Base-by-base conservation (phyloP, 2,113 vertebrate genomes). In the Megalops atlanticus region DNA sequence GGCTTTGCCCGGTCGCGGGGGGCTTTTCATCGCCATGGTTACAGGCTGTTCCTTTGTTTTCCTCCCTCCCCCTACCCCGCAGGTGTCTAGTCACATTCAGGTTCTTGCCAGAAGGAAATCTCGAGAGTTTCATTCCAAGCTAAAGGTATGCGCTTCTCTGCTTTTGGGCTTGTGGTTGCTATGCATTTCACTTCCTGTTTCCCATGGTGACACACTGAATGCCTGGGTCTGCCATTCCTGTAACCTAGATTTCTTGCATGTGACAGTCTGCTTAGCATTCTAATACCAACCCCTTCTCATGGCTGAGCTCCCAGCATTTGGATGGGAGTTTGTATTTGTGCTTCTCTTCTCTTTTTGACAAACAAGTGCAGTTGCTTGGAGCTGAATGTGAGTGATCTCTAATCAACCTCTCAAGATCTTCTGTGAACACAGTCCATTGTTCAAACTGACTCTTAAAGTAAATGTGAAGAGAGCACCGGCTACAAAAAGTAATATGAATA, bases 41-140 rank as follows among this genome's bases (percentile, higher is more conserved):
- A 95, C 94, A 95, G 94, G 94, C 93, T 95, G 94, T 95, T 95
- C 93, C 93, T 95, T 94, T 96, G 93, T 95, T 94, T 93, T 93
- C 92, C 94, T 94, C 93, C 93, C 94, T 93, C 94, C 92, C 93
- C 94, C 94, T 94, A 94, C 95, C 94, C 94, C 95, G 94, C 94
- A 96, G 95, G 95, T 96, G 94, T 96, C 95, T 95, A 96, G 95
- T 95, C 95, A 96, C 95, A 96, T 96, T 95, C 95, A 96, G 95
- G 95, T 96, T 95, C 95, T 96, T 96, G 95, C 95, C 94, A 95
- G 95, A 96, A 95, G 95, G 95, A 96, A 96, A 96, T 95, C 95
- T 95, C 95, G 95, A 94, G 95, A 96, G 95, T 96, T 96, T 95
- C 95, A 96, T 95, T 96, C 95, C 95, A 96, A 96, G 95, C 95